A percentile compares a stretch with the other conserved stretches of the same genome.
Evolutionary conservation across 2,113 vertebrate genomes (phyloP).

Genomic region (Caranx ignobilis): DNA sequence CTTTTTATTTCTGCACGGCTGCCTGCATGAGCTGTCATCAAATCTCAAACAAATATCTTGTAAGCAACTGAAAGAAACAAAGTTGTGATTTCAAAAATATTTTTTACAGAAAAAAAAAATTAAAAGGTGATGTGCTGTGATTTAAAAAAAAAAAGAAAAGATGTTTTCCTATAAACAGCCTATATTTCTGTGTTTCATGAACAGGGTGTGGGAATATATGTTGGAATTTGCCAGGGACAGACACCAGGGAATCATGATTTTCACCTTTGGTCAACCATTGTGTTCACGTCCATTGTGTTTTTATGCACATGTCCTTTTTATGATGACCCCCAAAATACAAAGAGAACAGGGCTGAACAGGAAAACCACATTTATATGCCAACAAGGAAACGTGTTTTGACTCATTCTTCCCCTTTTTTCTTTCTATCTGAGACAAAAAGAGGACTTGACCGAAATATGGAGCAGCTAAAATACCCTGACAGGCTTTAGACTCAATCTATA

Average conservation of each 20-base stretch:
- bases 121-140: not conserved
- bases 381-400: conserved; percentile 76
- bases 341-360: conserved; percentile 76
- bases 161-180: not conserved
- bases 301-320: conserved; percentile 70
- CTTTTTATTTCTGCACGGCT: conserved; percentile 29
- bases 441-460: conserved; percentile 1
- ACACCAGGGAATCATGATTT: conserved; percentile 69
- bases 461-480: not conserved
- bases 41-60: not conserved
- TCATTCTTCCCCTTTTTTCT: conserved; percentile 18
- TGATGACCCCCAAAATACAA: conserved; percentile 80
- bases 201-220: conserved; percentile 68
- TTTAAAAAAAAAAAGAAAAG: not conserved
- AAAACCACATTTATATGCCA: conserved; percentile 80
- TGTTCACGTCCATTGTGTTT: conserved; percentile 83
- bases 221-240: conserved; percentile 51
- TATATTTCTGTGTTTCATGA: conserved; percentile 39
- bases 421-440: conserved; percentile 16
- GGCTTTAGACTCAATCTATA: not conserved
- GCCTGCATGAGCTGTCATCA: conserved; percentile 8
- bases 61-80: not conserved
- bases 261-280: conserved; percentile 76
- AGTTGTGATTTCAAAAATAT: not conserved
- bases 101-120: not conserved